A percentile compares a stretch with the other conserved stretches of the same genome.
These are phyloP conservation scores for Hemibagrus wyckioides DNA, from an alignment of 2,113 vertebrate species.

Conservation along the genomic window DNA sequence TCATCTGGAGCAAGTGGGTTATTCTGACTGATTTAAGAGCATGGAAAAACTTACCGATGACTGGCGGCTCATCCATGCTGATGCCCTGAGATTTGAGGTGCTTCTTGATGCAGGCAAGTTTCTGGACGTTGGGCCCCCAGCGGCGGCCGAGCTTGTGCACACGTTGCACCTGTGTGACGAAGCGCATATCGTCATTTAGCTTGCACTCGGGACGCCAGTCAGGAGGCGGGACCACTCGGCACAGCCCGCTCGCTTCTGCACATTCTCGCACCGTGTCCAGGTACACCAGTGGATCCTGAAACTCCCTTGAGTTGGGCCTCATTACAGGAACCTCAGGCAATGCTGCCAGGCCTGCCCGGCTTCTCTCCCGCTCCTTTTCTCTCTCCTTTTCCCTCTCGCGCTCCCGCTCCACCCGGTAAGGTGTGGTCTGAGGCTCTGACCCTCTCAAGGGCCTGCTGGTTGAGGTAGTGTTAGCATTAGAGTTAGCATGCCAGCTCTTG, in stretches of 20 bases:
- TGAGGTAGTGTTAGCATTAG: conserved; percentile 99
- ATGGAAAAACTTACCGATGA: conserved; percentile 85
- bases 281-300: conserved; percentile 95
- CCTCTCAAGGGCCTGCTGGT: conserved; percentile 86
- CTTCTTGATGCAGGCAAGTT: conserved; percentile 98
- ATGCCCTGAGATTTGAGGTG: conserved; percentile 99
- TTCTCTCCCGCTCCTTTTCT: conserved; percentile 78
- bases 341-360: conserved; percentile 81
- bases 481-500: conserved; percentile 79
- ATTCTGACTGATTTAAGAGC: not conserved
- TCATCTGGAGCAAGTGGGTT: not conserved
- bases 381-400: conserved; percentile 75
- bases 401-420: conserved; percentile 69
- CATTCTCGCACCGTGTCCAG: conserved; percentile 89
- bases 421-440: conserved; percentile 73
- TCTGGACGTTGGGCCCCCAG: conserved; percentile 98
- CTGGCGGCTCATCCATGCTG: conserved; percentile 95
- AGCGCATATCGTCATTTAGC: conserved; percentile 98
- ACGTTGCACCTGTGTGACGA: conserved; percentile 97
- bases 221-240: conserved; percentile 89
- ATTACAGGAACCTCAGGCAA: conserved; percentile 89
- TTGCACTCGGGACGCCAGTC: conserved; percentile 99
- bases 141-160: conserved; percentile 97
- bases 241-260: conserved; percentile 91
- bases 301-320: conserved; percentile 87